These are phyloP conservation scores for Tragelaphus oryx DNA, from an alignment of 2,797 vertebrate genomes.

Conservation along the genomic window DNA sequence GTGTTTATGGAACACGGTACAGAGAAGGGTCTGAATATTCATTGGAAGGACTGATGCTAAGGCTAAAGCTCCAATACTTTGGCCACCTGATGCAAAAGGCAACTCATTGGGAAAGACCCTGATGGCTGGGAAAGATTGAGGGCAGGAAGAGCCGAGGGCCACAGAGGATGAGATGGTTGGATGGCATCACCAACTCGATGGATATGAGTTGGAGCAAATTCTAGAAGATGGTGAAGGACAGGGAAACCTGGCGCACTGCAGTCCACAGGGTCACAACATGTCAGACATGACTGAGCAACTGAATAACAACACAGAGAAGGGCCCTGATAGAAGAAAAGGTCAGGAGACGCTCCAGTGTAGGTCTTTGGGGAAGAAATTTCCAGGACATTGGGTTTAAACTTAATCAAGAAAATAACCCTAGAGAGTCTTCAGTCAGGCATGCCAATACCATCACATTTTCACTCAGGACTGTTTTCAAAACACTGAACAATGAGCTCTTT, in stretches of 20 bases:
- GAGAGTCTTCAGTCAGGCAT: neutral
- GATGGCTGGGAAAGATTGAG: neutral
- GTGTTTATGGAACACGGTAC: neutral
- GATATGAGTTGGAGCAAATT: neutral
- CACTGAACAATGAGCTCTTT: slow-evolving; percentile 25
- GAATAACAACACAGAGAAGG: neutral
- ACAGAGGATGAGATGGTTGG: neutral
- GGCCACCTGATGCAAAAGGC: neutral
- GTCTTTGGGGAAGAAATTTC: neutral
- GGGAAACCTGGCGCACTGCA: neutral
- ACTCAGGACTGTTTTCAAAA: slow-evolving; percentile 21
- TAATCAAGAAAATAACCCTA: neutral
- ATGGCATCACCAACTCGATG: neutral
- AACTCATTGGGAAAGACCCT: neutral
- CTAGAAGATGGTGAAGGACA: neutral
- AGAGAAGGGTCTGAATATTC: neutral
- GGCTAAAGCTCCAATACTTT: neutral
- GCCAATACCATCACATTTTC: neutral
- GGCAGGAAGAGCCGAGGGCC: neutral
- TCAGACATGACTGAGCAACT: neutral
- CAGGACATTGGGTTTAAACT: neutral
- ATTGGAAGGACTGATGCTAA: neutral
- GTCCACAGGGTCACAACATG: neutral
- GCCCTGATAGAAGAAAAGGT: neutral
- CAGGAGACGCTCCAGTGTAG: neutral